Conservation (phyloP, 2,888 invertebrate genomes). For the Bedellia somnulentella region DNA sequence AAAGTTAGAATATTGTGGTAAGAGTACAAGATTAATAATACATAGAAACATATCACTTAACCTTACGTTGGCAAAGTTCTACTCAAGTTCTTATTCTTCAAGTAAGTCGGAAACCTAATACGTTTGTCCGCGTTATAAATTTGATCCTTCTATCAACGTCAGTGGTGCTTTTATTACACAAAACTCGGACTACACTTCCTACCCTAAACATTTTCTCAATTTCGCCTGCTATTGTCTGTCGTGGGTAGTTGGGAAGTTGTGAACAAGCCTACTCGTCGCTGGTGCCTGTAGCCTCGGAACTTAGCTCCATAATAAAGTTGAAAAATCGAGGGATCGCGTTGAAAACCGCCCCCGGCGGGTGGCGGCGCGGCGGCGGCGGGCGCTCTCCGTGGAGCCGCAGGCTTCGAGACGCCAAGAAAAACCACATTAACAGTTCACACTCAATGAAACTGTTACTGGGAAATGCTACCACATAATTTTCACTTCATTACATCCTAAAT, state of each 20-base stretch:
- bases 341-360: background rate
- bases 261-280: slow-evolving; percentile 24
- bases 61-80: no score
- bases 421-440: slow-evolving; percentile 45
- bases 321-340: slow-evolving; percentile 42
- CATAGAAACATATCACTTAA: no score
- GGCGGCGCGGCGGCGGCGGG: no score
- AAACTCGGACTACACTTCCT: no score
- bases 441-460: slow-evolving; percentile 53
- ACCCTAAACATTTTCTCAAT: background rate
- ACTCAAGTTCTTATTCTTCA: no score
- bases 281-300: slow-evolving; percentile 24
- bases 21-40: no score
- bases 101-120: no score
- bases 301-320: slow-evolving; percentile 48
- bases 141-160: slow-evolving; percentile 1
- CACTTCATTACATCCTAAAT: slow-evolving; percentile 14
- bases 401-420: slow-evolving; percentile 21
- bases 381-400: no score
- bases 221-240: no score
- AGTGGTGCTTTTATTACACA: background rate
- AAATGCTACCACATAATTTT: no score
- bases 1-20: no score
- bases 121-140: background rate
- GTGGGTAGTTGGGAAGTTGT: slow-evolving; percentile 16